Evolutionary conservation across 2,113 vertebrate genomes (phyloP).

Genomic region (Camarhynchus parvulus): DNA sequence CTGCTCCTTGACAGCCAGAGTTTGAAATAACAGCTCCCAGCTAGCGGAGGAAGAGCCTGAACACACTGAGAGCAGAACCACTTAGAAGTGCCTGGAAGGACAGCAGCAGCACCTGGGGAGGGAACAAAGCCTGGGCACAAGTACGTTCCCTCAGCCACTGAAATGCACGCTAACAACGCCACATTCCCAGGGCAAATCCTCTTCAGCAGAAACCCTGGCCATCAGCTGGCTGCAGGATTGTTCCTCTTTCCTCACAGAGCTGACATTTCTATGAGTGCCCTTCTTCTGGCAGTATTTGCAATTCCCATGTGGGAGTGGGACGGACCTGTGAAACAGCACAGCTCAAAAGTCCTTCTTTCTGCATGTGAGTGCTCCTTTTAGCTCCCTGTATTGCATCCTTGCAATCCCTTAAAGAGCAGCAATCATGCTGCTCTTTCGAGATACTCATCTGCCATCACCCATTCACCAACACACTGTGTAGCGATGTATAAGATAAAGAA

Average conservation of each 20-base stretch:
- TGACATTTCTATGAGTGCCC: background rate
- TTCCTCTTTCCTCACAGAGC: background rate
- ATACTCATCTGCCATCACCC: background rate
- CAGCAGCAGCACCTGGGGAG: background rate
- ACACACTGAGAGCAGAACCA: background rate
- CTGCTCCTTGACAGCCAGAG: background rate
- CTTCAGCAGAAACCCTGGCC: background rate
- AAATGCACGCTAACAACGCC: background rate
- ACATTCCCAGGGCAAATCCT: constrained; percentile 8
- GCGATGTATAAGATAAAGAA: background rate
- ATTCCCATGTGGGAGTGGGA: background rate
- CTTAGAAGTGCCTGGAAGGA: background rate
- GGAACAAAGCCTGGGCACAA: background rate
- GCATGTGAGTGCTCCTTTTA: background rate
- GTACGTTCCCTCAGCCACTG: background rate
- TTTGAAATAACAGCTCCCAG: background rate
- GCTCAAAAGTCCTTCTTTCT: background rate
- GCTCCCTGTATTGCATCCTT: background rate
- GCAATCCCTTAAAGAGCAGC: background rate
- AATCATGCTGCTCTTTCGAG: background rate
- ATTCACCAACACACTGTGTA: background rate
- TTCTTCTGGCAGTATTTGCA: background rate
- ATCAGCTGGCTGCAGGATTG: background rate
- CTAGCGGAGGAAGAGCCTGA: background rate
- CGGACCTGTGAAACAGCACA: background rate